Percentiles rank a stretch among this genome's conserved stretches.
Conservation (phyloP, 2,797 vertebrate species). For the Semaprochilodus insignis region DNA sequence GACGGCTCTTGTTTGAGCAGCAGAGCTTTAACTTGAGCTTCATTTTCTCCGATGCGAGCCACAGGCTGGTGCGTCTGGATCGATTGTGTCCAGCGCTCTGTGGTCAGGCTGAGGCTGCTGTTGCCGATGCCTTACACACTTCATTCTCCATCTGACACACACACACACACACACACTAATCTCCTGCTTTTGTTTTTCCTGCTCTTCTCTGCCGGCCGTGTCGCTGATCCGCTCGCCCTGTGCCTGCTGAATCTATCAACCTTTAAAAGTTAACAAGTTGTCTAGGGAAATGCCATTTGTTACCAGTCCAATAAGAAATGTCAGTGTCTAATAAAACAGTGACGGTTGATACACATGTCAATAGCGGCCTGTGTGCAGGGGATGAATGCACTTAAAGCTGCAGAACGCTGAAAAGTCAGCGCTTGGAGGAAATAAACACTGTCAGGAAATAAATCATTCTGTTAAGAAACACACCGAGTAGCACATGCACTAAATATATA, state of each 20-base stretch:
- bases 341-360: conserved; percentile 73
- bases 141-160: conserved; percentile 77
- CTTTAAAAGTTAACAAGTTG: conserved; percentile 92
- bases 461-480: conserved; percentile 22
- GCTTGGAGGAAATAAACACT: conserved; percentile 50
- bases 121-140: conserved; percentile 66
- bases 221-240: conserved; percentile 71
- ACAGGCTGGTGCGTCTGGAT: conserved; percentile 59
- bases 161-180: conserved; percentile 67
- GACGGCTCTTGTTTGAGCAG: background rate
- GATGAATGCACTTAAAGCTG: conserved; percentile 32
- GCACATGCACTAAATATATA: conserved; percentile 1
- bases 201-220: conserved; percentile 39
- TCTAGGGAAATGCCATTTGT: conserved; percentile 88
- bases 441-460: conserved; percentile 55
- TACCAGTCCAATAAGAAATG: conserved; percentile 85
- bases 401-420: conserved; percentile 17
- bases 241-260: conserved; percentile 82
- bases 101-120: conserved; percentile 58
- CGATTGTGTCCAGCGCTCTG: conserved; percentile 70
- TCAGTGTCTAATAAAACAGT: conserved; percentile 80
- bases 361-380: conserved; percentile 53
- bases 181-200: conserved; percentile 78
- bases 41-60: conserved; percentile 46
- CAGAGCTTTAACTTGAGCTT: conserved; percentile 34